Conservation (phyloP, 1,140 invertebrate species). For the Papilio polyxenes region DNA sequence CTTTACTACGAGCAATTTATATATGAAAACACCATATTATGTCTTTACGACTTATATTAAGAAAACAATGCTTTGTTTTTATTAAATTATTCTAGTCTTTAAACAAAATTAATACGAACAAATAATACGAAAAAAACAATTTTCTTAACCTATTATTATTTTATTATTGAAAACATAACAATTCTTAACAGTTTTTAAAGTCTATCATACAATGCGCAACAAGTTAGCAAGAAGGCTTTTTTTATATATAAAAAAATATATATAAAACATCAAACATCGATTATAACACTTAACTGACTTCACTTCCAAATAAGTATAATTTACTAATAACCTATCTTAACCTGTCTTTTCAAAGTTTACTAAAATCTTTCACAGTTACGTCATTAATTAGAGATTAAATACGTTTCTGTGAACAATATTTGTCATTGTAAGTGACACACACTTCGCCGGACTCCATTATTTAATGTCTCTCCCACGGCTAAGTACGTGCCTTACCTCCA, state of each 20-base stretch:
- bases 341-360: not conserved
- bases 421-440: conserved; percentile 14
- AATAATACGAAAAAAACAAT: too few relatives aligned
- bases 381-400: conserved; percentile 15
- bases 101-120: not conserved
- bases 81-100: not conserved
- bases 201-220: too few relatives aligned
- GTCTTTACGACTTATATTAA: not conserved
- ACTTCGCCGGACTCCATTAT: conserved; percentile 7
- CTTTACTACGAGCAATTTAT: too few relatives aligned
- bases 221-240: too few relatives aligned
- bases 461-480: conserved; percentile 33
- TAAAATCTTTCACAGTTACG: not conserved
- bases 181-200: too few relatives aligned
- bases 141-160: not conserved
- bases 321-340: not conserved
- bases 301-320: not conserved
- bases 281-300: not conserved
- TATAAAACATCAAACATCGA: not conserved
- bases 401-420: conserved; percentile 21
- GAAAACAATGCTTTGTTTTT: not conserved
- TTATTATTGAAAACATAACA: too few relatives aligned
- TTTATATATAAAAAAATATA: too few relatives aligned
- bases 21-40: not conserved
- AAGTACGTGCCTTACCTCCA: conserved; percentile 35